phyloP scores from a whole-genome alignment of 2,113 vertebrate species.

The Brienomyrus longianalis region DNA sequence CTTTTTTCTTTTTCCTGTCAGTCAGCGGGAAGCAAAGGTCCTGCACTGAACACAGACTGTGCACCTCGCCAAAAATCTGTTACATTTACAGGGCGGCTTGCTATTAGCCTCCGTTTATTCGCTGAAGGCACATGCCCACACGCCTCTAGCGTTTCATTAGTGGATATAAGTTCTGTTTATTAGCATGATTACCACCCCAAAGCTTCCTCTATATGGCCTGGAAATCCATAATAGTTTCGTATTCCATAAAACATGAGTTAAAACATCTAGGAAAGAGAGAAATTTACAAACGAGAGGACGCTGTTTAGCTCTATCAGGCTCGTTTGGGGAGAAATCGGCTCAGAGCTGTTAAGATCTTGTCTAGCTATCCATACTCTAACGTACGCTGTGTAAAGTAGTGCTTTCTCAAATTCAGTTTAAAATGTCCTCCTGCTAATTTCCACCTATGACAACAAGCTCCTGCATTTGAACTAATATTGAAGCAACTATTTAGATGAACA shows the following conservation, averaged over 20 bases:
- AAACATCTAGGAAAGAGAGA: no score
- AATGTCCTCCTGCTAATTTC: no score
- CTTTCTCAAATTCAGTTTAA: no score
- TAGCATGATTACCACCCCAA: background rate
- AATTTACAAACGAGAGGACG: no score
- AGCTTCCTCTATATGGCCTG: background rate
- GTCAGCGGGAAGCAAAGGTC: background rate
- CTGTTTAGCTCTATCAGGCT: no score
- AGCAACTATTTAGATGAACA: no score
- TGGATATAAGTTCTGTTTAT: background rate
- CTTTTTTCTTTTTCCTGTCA: background rate
- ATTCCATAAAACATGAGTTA: constrained; percentile 31
- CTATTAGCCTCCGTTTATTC: background rate
- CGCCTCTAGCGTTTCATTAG: background rate
- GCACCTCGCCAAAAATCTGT: background rate
- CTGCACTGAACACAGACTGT: background rate
- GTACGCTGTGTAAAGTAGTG: no score
- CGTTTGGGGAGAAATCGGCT: no score
- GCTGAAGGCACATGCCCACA: background rate
- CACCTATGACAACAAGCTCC: no score
- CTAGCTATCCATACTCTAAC: no score
- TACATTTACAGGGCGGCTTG: background rate
- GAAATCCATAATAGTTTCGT: background rate
- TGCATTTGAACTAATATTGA: no score
- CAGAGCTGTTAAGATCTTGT: no score